phyloP scores from a whole-genome alignment of 1,140 invertebrate genomes.

The Centruroides vittatus region DNA sequence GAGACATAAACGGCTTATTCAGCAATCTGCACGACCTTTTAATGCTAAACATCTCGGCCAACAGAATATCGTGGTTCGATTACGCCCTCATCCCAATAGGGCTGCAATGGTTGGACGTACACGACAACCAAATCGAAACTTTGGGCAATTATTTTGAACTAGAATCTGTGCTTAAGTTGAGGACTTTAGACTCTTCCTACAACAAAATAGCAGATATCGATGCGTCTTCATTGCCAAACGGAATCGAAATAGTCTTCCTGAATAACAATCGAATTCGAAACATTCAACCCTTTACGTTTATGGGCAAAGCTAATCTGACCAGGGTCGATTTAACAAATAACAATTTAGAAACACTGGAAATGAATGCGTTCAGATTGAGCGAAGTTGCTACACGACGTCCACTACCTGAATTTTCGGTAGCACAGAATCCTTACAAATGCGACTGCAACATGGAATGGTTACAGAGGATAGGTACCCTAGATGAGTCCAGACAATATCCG shows the following conservation, averaged over 20 bases:
- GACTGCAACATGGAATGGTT: constrained; percentile 84
- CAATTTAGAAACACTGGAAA: constrained; percentile 62
- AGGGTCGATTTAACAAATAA: constrained; percentile 73
- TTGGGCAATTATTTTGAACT: constrained; percentile 67
- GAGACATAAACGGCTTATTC: constrained; percentile 70
- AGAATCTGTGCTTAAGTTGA: constrained; percentile 50
- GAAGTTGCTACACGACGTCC: constrained; percentile 43
- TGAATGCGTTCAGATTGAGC: constrained; percentile 56
- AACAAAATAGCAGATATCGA: constrained; percentile 63
- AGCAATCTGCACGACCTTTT: constrained; percentile 61
- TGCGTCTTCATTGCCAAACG: constrained; percentile 51
- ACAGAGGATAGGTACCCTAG: constrained; percentile 43
- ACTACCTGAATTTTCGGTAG: constrained; percentile 71
- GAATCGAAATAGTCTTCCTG: constrained; percentile 59
- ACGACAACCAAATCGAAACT: constrained; percentile 69
- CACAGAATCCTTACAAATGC: constrained; percentile 71
- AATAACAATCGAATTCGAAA: constrained; percentile 65
- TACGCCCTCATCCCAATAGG: constrained; percentile 65
- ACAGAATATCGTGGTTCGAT: constrained; percentile 77
- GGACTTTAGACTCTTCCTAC: constrained; percentile 66
- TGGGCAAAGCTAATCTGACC: constrained; percentile 64
- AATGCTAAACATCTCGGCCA: constrained; percentile 84
- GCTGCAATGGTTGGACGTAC: constrained; percentile 77
- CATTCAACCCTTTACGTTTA: constrained; percentile 65
- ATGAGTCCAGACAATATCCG: constrained; percentile 64